Conservation (phyloP, 2,888 invertebrate species). For the Busseola fusca region DNA sequence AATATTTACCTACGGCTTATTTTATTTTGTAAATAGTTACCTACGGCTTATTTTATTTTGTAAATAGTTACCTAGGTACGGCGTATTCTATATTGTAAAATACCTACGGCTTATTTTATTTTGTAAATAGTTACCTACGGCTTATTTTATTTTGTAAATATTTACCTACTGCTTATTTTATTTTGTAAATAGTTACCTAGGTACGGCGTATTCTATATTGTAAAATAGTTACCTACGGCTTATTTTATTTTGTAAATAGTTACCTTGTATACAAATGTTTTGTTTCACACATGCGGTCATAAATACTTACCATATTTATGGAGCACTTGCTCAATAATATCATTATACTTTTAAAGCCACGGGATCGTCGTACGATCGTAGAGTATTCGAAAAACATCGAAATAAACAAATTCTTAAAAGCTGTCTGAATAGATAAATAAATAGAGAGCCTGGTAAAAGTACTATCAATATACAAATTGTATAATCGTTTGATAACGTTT, state of each 20-base stretch:
- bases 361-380: slow-evolving; percentile 46
- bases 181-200: not conserved
- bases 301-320: slow-evolving; percentile 42
- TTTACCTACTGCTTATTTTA: too few relatives aligned
- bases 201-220: too few relatives aligned
- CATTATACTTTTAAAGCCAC: slow-evolving; percentile 53
- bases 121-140: too few relatives aligned
- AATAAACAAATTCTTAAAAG: slow-evolving; percentile 44
- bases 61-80: too few relatives aligned
- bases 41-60: too few relatives aligned
- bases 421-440: slow-evolving; percentile 41
- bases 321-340: slow-evolving; percentile 45
- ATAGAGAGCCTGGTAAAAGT: slow-evolving; percentile 13
- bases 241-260: slow-evolving; percentile 34
- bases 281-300: slow-evolving; percentile 37
- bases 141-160: too few relatives aligned
- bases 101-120: too few relatives aligned
- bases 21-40: too few relatives aligned
- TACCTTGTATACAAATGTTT: slow-evolving; percentile 33
- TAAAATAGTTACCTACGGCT: slow-evolving; percentile 21
- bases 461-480: slow-evolving; percentile 25
- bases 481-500: slow-evolving; percentile 21
- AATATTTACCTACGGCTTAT: too few relatives aligned
- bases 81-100: too few relatives aligned
- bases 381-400: slow-evolving; percentile 50